Base-by-base conservation (phyloP, 1,140 invertebrate genomes). In the Stegodyphus dumicola region DNA sequence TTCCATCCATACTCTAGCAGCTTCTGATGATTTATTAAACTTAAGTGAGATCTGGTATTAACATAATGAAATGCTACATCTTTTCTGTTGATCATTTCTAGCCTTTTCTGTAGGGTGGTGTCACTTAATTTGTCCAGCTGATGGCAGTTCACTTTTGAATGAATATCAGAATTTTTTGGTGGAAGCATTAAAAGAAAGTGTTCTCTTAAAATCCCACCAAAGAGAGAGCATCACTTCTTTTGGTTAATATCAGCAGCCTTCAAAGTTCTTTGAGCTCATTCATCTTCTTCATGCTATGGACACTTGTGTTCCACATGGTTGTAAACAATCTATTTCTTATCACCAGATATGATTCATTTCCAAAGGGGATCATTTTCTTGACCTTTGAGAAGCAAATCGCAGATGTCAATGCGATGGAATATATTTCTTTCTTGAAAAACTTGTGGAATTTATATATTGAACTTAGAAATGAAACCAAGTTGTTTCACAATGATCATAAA, bases 111-210 rank as follows among this genome's bases (percentile, higher is more conserved):
- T 60, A 11, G 56, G 5, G 15, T 9, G 9, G 1, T 15, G 1
- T 60, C 56, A 9, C 15, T 60, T 5, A 60, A 5, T 9, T 60
- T 60, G 56, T 60, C 95, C 49, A 96, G 97, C 88, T 60, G 56
- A 60, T 60, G 56, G 15, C 56, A 60, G 56, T 60, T 60, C 9
- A 60, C 56, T 60, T 60, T 60, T 15, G 56, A 60, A 60, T 60
- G 9, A 60, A 60, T 60, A 2, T 1, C 15, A 11, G 56, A 11
- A 15, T 60, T 60, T 11, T 60, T 15, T 60, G 56, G 56, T 60
- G 4, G 15, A 60, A 60, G 56, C 56, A 11, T 15, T 11, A 60
- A 60, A 60, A 60, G 15, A 60, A 15, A 33, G 1, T 1, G 15
- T 60, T 60, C 56, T 15, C 15, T 60, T 60, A 60, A 60, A 60